phyloP scores from a whole-genome alignment of 2,113 vertebrate genomes.

The Hyaena hyaena region DNA sequence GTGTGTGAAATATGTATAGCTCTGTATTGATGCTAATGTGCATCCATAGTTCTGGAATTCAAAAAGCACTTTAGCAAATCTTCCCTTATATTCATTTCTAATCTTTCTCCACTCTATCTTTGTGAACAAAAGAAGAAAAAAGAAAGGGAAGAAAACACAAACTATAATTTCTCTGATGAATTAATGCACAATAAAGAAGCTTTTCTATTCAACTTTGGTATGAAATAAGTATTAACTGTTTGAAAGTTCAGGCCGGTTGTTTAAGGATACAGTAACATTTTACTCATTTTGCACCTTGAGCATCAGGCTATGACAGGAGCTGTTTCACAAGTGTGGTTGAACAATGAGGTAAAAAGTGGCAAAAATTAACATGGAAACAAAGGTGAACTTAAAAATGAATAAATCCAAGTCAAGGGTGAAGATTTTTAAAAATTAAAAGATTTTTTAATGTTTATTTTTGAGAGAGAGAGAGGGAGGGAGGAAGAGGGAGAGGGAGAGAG shows the following conservation, averaged over 20 bases:
- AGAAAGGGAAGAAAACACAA: neutral
- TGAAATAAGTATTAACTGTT: neutral
- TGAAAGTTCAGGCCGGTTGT: neutral
- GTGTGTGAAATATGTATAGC: neutral
- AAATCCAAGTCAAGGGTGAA: neutral
- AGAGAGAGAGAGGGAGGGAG: no score
- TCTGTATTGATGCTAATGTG: neutral
- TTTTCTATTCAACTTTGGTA: neutral
- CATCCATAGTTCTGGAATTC: neutral
- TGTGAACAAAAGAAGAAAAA: neutral
- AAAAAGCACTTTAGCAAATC: neutral
- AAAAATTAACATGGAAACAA: neutral
- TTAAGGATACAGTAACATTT: neutral
- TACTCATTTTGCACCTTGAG: neutral
- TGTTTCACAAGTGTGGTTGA: neutral
- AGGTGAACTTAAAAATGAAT: neutral
- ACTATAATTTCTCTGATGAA: neutral
- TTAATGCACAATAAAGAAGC: neutral
- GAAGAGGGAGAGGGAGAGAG: no score
- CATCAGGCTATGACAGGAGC: neutral
- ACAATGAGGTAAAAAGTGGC: neutral
- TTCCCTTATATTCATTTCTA: neutral
- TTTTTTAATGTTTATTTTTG: no score
- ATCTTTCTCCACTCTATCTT: neutral
- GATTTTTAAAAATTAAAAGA: no score